Conservation (phyloP, 2,113 vertebrate species). For the Pleuronectes platessa region DNA sequence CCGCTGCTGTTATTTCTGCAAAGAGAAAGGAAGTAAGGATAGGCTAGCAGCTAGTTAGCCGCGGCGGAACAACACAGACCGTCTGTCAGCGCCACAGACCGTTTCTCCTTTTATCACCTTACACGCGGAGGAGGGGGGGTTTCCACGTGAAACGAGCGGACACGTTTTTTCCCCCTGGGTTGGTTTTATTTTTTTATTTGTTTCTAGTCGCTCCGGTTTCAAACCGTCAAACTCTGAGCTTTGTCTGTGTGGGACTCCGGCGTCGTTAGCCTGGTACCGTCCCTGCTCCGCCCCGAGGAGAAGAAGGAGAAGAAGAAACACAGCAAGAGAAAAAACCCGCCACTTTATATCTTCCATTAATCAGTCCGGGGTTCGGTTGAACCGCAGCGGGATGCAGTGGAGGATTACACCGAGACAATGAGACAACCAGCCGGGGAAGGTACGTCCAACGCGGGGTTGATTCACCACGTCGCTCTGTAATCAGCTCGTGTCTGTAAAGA, state of each 20-base stretch:
- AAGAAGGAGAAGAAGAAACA: slow-evolving; percentile 2
- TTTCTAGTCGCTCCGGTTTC: slow-evolving; percentile 8
- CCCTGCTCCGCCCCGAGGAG: background rate
- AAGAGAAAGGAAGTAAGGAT: slow-evolving; percentile 77
- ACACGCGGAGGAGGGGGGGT: background rate
- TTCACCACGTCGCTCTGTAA: background rate
- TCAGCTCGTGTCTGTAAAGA: background rate
- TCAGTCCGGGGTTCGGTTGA: slow-evolving; percentile 10
- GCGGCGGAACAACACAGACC: slow-evolving; percentile 27
- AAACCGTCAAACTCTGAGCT: slow-evolving; percentile 53
- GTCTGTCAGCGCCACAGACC: background rate
- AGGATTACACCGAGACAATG: slow-evolving; percentile 70
- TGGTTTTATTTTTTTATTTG: background rate
- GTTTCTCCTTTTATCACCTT: background rate
- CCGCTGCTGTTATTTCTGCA: slow-evolving; percentile 62
- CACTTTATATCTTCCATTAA: background rate
- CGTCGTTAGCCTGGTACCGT: slow-evolving; percentile 40
- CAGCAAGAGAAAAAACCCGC: slow-evolving; percentile 1
- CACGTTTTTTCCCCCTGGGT: background rate
- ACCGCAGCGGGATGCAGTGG: slow-evolving; percentile 30
- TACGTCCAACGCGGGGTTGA: slow-evolving; percentile 31
- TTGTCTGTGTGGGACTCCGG: slow-evolving; percentile 54
- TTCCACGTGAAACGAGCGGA: background rate
- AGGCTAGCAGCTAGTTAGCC: slow-evolving; percentile 73
- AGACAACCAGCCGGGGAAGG: slow-evolving; percentile 68